These are phyloP conservation scores for Resseliella maxima DNA, from an alignment of 2,888 invertebrate species.

Conservation along the genomic window DNA sequence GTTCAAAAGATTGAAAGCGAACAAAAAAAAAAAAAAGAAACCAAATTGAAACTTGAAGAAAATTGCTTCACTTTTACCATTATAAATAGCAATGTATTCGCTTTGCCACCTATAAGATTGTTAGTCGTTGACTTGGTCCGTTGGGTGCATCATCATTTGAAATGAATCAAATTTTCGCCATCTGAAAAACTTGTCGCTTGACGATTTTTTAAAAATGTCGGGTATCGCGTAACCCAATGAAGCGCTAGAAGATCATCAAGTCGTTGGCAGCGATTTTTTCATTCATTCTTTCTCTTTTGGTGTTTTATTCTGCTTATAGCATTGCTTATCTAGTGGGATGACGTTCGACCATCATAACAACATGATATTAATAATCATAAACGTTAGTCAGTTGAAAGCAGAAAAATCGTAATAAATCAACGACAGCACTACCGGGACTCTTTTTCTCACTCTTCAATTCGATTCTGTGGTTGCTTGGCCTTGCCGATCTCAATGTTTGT, in stretches of 20 bases:
- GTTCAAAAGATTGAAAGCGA: neutral
- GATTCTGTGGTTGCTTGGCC: neutral
- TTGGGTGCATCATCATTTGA: conserved; percentile 1
- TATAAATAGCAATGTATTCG: neutral
- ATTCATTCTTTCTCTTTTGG: neutral
- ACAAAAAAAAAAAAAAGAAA: neutral
- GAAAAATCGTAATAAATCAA: conserved; percentile 25
- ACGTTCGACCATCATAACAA: conserved; percentile 42
- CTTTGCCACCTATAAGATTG: conserved; percentile 14
- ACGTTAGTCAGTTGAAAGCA: conserved; percentile 42
- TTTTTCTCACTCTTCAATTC: neutral
- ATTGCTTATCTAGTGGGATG: conserved; percentile 9
- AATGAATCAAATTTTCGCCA: neutral
- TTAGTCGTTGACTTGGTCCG: neutral
- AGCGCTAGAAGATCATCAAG: conserved; percentile 27
- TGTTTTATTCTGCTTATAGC: too few species aligned
- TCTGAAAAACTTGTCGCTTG: neutral
- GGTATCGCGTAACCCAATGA: neutral
- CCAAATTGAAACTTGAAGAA: neutral
- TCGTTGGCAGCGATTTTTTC: conserved; percentile 29
- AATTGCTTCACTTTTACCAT: conserved; percentile 26
- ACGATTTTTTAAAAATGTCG: conserved; percentile 12
- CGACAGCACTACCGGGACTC: conserved; percentile 44
- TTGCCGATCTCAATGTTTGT: neutral
- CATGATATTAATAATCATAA: conserved; percentile 51